Evolutionary conservation across 2,888 invertebrate species (phyloP), one percentile per base, ranked within the genome.

Genomic region (Lasioglossum zephyrum): DNA sequence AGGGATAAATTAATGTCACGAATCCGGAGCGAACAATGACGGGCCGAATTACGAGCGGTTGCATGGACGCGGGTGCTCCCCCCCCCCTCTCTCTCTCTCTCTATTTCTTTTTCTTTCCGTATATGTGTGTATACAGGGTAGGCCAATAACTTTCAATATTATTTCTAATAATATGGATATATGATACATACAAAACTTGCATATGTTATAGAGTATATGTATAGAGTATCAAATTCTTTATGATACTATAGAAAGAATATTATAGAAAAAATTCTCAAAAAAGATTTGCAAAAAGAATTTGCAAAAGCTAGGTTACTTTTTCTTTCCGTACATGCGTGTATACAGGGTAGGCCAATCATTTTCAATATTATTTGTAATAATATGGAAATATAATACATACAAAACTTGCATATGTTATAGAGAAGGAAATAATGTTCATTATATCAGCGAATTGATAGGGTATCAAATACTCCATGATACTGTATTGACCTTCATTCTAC

Each of bases 1-100:
- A 39, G 85, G 80, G 85, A 85, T 80, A 85, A 85, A 85, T 85
- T 85, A 85, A 84, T 85, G 85, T 85, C 85, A 79, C 85, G 85
- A 79, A 85, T 85, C 85, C 85, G 76, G 66, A 36, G 85, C 47
- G 84, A 84, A 85, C 85, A 85, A 85, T 85, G 85, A 85, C 85
- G 31, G 79, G 69, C 79, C 76, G 85, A 85, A 85, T 85, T 85
- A 84, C 84, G 74, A 60, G 74, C 44, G 31, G 77, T 39, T 47
- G 60, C 69, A 18, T 44, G 69, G 16, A 31, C 18, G 69, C 39
- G 66, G 60, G 31, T 63, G 16, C 26, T 31, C 60, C 31, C 5
- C 60, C 18, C 31, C 2, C 49, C 8, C 66, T 39, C 18, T 18
- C 36, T 36, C 22, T 9, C 8, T 69, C 69, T 36, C 4, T 66